phyloP scores from a whole-genome alignment of 2,797 vertebrate genomes.

The Anguilla marmorata region DNA sequence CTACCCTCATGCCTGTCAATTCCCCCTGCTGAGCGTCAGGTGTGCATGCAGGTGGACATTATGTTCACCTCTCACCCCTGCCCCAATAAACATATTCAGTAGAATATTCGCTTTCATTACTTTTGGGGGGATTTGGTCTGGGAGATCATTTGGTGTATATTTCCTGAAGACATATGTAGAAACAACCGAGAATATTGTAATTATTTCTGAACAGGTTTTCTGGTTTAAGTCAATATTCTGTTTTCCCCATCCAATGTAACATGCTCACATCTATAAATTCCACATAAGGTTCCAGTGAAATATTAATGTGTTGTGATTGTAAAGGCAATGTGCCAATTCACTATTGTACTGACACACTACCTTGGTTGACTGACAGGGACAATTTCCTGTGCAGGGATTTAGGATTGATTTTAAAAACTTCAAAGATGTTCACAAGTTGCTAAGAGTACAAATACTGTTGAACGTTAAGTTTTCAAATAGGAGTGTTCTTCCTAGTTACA shows the following conservation, averaged over 20 bases:
- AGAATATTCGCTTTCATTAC: background rate
- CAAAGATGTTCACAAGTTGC: no score
- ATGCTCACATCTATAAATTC: background rate
- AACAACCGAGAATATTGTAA: background rate
- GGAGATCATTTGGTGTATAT: background rate
- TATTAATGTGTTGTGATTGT: background rate
- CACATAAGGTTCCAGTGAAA: background rate
- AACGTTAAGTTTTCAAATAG: no score
- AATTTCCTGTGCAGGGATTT: no score
- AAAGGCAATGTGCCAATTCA: background rate
- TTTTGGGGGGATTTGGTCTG: background rate
- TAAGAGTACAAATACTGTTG: no score
- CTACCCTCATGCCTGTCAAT: slow-evolving; percentile 8
- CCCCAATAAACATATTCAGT: background rate
- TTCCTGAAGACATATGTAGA: background rate
- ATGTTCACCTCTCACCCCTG: slow-evolving; percentile 10
- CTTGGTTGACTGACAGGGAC: no score
- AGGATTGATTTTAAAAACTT: no score
- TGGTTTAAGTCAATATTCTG: background rate
- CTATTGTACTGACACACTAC: no score
- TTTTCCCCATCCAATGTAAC: background rate
- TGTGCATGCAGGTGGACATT: background rate
- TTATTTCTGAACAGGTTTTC: background rate
- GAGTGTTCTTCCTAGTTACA: no score
- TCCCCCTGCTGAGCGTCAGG: slow-evolving; percentile 16